Percentiles rank a stretch among this genome's conserved stretches.
These are phyloP conservation scores for Sebastolobus alascanus DNA, from an alignment of 2,797 vertebrate genomes.

Conservation along the genomic window DNA sequence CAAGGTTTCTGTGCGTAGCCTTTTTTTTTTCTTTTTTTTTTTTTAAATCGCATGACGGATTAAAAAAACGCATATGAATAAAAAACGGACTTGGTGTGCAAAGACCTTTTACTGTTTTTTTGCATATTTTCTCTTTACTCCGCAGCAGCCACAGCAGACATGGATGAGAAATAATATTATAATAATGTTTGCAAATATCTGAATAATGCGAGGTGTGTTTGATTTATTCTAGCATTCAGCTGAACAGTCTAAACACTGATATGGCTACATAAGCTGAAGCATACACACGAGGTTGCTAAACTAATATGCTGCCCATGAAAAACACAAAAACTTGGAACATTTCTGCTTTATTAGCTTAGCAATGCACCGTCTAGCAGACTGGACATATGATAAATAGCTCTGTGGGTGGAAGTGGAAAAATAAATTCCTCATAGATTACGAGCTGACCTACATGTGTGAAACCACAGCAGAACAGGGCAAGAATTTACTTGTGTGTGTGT, in stretches of 20 bases:
- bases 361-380: constrained; percentile 32
- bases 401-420: constrained; percentile 64
- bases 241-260: constrained; percentile 2
- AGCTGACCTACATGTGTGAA: constrained; percentile 70
- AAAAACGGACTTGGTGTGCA: too few species aligned
- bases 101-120: not conserved
- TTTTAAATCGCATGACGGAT: too few species aligned
- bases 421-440: constrained; percentile 71
- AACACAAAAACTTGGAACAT: constrained; percentile 4
- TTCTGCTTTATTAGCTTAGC: constrained; percentile 42
- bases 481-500: constrained; percentile 29
- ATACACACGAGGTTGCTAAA: not conserved
- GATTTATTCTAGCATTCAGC: not conserved
- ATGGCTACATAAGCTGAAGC: not conserved
- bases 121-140: not conserved
- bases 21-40: too few species aligned
- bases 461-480: constrained; percentile 47
- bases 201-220: constrained; percentile 15
- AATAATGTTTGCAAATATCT: constrained; percentile 36
- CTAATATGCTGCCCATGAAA: constrained; percentile 1
- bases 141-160: not conserved
- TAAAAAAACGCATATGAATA: too few species aligned
- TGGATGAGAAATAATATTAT: constrained; percentile 10
- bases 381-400: constrained; percentile 60
- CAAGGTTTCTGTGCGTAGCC: too few species aligned